These are phyloP conservation scores for Mesocricetus auratus DNA, from an alignment of 2,113 vertebrate genomes.

Conservation along the genomic window DNA sequence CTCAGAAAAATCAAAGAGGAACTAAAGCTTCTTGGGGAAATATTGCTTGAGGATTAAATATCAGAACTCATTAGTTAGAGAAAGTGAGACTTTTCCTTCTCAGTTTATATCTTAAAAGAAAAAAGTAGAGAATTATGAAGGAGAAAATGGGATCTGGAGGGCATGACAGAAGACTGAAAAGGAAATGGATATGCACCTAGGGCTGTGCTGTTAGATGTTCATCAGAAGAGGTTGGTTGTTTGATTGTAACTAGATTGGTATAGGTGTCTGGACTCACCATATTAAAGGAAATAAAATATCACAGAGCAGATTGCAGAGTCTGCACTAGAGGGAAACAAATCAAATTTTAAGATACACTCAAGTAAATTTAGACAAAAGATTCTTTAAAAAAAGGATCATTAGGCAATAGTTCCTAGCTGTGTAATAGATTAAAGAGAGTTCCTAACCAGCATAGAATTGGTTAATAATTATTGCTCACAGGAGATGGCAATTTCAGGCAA, in stretches of 20 bases:
- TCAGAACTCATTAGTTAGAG: constrained; percentile 33
- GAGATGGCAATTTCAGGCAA: neutral
- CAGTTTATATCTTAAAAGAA: constrained; percentile 43
- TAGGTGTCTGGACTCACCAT: neutral
- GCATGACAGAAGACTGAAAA: no score
- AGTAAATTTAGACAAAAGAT: neutral
- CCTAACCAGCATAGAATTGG: neutral
- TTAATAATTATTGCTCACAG: neutral
- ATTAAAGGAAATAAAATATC: neutral
- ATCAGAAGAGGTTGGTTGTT: neutral
- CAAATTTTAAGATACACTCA: neutral
- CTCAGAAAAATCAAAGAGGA: constrained; percentile 48
- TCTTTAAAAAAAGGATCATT: neutral
- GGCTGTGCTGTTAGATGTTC: neutral
- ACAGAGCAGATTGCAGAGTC: neutral
- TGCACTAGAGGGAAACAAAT: neutral
- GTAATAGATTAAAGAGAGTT: neutral
- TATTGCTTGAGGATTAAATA: constrained; percentile 16
- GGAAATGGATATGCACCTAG: neutral
- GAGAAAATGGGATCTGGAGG: neutral
- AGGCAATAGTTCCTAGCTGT: neutral
- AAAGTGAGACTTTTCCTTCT: constrained; percentile 39
- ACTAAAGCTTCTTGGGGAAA: neutral
- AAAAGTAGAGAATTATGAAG: constrained; percentile 1
- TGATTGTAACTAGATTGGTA: neutral